Percentiles rank a stretch among this genome's conserved stretches.
Conservation (phyloP, 2,113 vertebrate species). For the Hippocampus barbouri region DNA sequence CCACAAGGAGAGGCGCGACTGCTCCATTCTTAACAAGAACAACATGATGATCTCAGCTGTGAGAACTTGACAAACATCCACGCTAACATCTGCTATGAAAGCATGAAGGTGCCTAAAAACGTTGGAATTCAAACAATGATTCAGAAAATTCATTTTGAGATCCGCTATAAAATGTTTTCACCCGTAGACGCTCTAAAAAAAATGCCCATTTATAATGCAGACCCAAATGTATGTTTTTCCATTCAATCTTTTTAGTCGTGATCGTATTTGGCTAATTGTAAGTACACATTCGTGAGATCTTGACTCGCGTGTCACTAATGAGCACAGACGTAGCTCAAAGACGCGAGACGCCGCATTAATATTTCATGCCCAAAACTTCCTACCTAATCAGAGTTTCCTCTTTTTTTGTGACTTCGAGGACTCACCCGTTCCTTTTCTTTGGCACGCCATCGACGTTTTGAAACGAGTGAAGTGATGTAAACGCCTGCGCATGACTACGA, state of each 20-base stretch:
- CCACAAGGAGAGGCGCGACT: too few species aligned
- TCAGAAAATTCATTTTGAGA: not conserved
- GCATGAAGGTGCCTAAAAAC: not conserved
- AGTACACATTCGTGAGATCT: not conserved
- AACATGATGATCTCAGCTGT: not conserved
- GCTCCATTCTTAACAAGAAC: not conserved
- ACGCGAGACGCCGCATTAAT: not conserved
- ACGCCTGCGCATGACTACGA: conserved; percentile 8
- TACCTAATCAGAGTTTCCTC: conserved; percentile 1
- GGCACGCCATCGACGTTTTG: not conserved
- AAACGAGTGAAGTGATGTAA: conserved; percentile 7
- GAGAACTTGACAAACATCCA: not conserved
- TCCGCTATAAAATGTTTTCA: not conserved
- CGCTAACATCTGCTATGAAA: not conserved
- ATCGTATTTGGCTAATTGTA: not conserved
- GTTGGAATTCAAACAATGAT: not conserved
- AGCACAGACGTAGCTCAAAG: not conserved
- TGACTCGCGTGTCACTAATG: conserved; percentile 3
- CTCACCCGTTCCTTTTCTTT: not conserved
- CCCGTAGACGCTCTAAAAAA: not conserved
- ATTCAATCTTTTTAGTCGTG: not conserved
- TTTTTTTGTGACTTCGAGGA: conserved; percentile 14
- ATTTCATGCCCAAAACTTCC: conserved; percentile 7
- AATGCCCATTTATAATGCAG: not conserved
- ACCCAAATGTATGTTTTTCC: not conserved